Conservation (phyloP, 2,797 vertebrate species). For the Buphagus erythrorhynchus region DNA sequence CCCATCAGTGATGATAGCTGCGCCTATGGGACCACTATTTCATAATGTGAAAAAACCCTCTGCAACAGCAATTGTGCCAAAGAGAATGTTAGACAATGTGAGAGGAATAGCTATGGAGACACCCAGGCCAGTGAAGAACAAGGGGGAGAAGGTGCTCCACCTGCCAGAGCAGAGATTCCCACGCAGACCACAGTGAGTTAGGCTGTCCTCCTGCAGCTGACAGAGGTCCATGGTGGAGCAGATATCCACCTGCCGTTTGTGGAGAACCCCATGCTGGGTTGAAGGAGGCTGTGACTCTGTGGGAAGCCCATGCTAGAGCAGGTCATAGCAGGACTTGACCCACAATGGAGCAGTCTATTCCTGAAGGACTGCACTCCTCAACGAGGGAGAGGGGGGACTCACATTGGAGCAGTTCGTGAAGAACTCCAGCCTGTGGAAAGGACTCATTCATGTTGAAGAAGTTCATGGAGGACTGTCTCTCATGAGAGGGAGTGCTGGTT, state of each 20-base stretch:
- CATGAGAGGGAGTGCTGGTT: background rate
- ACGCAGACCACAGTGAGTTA: background rate
- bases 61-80: background rate
- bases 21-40: background rate
- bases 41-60: fast-evolving
- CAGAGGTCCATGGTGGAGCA: background rate
- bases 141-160: background rate
- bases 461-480: background rate
- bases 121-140: background rate
- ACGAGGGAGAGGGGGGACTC: fast-evolving
- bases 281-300: background rate
- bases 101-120: background rate
- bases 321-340: background rate
- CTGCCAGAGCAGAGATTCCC: background rate
- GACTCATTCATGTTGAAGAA: fast-evolving
- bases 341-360: background rate
- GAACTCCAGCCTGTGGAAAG: background rate
- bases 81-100: background rate
- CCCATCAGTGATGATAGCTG: background rate
- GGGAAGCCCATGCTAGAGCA: background rate
- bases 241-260: background rate
- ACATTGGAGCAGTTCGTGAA: fast-evolving
- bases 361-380: background rate
- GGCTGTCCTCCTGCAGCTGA: background rate
- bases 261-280: background rate